Evolutionary conservation across 2,113 vertebrate species (phyloP), one percentile per base, ranked within the genome.

Genomic region (Cinclus mexicanus): DNA sequence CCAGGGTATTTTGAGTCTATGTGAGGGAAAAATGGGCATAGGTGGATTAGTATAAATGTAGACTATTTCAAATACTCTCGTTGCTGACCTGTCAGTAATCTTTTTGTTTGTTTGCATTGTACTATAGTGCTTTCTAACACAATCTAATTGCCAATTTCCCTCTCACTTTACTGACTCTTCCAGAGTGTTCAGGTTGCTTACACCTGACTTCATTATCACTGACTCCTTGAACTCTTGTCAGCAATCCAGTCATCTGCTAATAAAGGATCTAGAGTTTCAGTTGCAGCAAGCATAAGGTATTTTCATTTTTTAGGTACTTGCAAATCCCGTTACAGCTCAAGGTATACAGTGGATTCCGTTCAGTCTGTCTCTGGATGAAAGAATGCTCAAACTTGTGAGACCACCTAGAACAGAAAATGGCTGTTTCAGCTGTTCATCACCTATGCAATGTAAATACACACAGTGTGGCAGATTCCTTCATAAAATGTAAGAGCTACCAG

Each of bases 401-500:
- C 92, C 93, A 97, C 93, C 96, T 85, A 78, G 93, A 84, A 41
- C 1, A 78, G 83, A 87, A 91, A 91, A 42, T 13, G 65, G 4
- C 57, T 89, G 65, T 91, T 80, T 93, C 84, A 89, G 78, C 74
- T 11, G 42, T 35, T 74, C 2, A 1, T 90, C 79, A 90, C 83
- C 55, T 52, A 41, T 21, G 22, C 63, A 63, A 1, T 39, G 76
- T 80, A 94, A 94, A 92, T 50, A 83, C 68, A 46, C 42, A 49
- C 4, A 28, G 50, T 22, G 19, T 69, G 72, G 77, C 65, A 60
- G 76, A 91, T 71, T 83, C 56, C 64, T 86, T 70, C 42, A 49
- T 55, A 29, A 76, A 94, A 74, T 5, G 2, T 56, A 8, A 61
- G 61, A 64, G 55, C 64, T 89, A 81, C 75, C 88, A 92, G 46